Evolutionary conservation across 1,140 invertebrate genomes (phyloP), one percentile per base, ranked within the genome.

Genomic region (Meloidogyne floridensis): DNA sequence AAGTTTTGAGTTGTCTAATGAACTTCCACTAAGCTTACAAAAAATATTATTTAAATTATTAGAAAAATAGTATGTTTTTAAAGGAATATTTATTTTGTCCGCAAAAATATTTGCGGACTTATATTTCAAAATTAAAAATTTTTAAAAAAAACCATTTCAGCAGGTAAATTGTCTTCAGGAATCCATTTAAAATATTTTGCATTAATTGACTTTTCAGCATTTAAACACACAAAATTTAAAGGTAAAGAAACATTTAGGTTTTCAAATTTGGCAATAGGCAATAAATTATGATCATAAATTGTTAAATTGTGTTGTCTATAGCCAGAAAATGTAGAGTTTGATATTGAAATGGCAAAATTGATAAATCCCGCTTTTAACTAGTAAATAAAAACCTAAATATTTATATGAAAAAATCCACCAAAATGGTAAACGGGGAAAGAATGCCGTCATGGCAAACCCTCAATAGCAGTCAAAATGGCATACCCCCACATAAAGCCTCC

Each of bases 311-410:
- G 75, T 42, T 32, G 43, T 43, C 43, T 77, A 43, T 77, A 43
- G 1, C 75, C 75, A 56, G 8, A 13, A 42, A 6, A 15, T 3
- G 15, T 18, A 2, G 5, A 13, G 43, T 77, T 77, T 5, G 47
- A 54, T 65, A 77, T 69, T 42, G 75, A 59, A 56, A 77, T 42
- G 1, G 75, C 15, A 15, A 77, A 54, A 13, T 8, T 56, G n/a
- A 77, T n/a, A n/a, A 77, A 77, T 7, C 75, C 75, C 32, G 75
- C 4, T 18, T 77, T 77, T 69, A 77, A 56, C 75, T 77, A 6
- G 32, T 32, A 2, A 6, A 77, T 56, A n/a, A 54, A 32, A n/a
- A 51, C 0, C 5, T 47, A 2, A 47, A 47, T 47, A 47, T 47
- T 6, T 4, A 8, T 8, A 47, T 47, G 47, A 47, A 47, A 47